A percentile compares a stretch with the other conserved stretches of the same genome.
Conservation (phyloP, 1,140 invertebrate species). For the Leptinotarsa defecta region DNA sequence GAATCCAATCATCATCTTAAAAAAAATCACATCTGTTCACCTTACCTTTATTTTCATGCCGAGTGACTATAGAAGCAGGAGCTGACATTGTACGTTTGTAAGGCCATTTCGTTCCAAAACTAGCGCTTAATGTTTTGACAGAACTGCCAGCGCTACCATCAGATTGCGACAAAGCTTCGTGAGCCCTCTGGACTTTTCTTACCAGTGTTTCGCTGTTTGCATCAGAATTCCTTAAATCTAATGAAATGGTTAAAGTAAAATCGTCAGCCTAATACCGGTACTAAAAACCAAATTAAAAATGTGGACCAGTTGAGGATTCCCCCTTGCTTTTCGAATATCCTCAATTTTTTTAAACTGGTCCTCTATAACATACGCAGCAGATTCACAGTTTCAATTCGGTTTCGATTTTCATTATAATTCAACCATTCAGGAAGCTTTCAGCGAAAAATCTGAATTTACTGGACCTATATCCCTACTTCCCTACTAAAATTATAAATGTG, state of each 20-base stretch:
- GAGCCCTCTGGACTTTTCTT: constrained; percentile 85
- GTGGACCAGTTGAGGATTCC: no score
- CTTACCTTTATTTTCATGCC: constrained; percentile 77
- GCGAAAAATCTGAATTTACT: no score
- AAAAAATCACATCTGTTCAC: neutral
- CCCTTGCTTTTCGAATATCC: no score
- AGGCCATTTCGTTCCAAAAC: constrained; percentile 91
- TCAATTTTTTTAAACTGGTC: no score
- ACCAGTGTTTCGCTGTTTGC: constrained; percentile 86
- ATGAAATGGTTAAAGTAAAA: constrained; percentile 28
- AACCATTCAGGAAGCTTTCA: no score
- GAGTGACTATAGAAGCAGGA: constrained; percentile 78
- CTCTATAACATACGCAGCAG: no score
- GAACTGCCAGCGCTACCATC: constrained; percentile 64
- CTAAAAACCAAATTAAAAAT: no score
- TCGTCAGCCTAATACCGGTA: no score
- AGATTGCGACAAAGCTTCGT: constrained; percentile 82
- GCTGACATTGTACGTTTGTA: constrained; percentile 94
- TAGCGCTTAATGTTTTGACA: constrained; percentile 84
- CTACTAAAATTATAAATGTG: no score
- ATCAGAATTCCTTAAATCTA: constrained; percentile 89
- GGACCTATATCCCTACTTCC: no score
- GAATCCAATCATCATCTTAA: neutral
- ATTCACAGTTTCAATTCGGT: no score
- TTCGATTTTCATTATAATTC: no score